These are phyloP conservation scores for Puffinus mauretanicus DNA, from an alignment of 2,113 vertebrate species.

Conservation along the genomic window DNA sequence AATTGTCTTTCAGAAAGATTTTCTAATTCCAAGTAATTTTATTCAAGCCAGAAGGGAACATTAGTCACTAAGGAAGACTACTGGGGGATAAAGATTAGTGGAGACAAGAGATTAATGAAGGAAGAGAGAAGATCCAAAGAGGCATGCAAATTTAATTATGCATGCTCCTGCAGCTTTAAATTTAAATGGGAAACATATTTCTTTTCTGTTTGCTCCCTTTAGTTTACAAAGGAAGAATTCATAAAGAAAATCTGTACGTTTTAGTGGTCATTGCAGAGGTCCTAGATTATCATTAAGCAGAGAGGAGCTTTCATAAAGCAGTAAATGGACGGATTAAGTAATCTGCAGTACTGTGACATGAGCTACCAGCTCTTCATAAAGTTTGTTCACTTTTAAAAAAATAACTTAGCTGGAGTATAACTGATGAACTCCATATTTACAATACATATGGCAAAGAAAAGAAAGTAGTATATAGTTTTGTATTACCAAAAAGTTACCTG, in stretches of 20 bases:
- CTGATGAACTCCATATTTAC: background rate
- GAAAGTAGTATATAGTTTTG: background rate
- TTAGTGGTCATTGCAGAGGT: background rate
- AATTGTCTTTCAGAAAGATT: background rate
- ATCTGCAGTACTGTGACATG: background rate
- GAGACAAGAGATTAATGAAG: conserved; percentile 15
- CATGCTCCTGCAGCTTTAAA: background rate
- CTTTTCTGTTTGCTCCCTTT: background rate
- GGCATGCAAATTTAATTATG: background rate
- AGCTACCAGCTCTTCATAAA: background rate
- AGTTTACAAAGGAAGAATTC: background rate
- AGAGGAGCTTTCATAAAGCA: background rate
- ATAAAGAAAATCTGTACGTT: background rate
- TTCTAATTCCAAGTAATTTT: background rate
- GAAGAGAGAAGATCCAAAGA: background rate
- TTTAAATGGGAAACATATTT: background rate
- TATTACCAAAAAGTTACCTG: conserved; percentile 79
- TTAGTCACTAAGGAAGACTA: background rate
- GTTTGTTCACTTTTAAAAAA: background rate
- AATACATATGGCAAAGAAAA: background rate
- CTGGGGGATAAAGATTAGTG: background rate
- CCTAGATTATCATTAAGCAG: background rate
- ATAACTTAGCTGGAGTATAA: background rate
- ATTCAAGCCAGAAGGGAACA: conserved; percentile 21
- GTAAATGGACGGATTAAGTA: background rate